These are phyloP conservation scores for Yponomeuta malinellus DNA, from an alignment of 2,888 invertebrate species.

Conservation along the genomic window DNA sequence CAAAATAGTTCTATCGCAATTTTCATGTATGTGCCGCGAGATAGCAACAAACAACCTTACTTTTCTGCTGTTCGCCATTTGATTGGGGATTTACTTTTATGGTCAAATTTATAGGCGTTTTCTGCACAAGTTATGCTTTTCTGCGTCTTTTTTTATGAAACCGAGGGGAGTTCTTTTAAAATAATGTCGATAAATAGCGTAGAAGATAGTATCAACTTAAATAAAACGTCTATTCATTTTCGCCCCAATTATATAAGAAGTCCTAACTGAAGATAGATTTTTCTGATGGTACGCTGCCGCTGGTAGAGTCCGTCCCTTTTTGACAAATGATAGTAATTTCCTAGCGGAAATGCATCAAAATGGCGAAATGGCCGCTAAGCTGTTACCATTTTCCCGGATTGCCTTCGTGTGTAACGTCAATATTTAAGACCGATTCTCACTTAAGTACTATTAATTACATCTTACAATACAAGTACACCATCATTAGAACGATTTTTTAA, in stretches of 20 bases:
- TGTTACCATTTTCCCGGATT: slow-evolving; percentile 61
- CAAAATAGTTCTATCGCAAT: slow-evolving; percentile 58
- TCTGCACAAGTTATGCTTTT: slow-evolving; percentile 44
- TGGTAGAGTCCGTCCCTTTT: slow-evolving; percentile 42
- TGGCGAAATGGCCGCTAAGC: slow-evolving; percentile 69
- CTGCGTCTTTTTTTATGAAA: slow-evolving; percentile 29
- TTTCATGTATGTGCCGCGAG: slow-evolving; percentile 56
- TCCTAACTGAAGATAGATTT: slow-evolving; percentile 16
- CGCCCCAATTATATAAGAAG: too few species aligned
- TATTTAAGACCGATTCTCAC: slow-evolving; percentile 25
- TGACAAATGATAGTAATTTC: slow-evolving; percentile 70
- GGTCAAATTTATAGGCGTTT: slow-evolving; percentile 68
- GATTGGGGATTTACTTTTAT: slow-evolving; percentile 74
- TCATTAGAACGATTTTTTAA: background rate
- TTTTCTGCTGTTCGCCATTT: slow-evolving; percentile 68
- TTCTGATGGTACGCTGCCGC: too few species aligned
- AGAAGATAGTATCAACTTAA: too few species aligned
- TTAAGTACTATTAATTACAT: background rate
- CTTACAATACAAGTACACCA: background rate
- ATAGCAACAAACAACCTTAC: slow-evolving; percentile 68
- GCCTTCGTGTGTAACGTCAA: slow-evolving; percentile 54
- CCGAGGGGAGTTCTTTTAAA: slow-evolving; percentile 34
- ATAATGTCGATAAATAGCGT: slow-evolving; percentile 23
- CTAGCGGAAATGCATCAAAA: slow-evolving; percentile 69
- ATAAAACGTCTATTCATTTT: too few species aligned